These are phyloP conservation scores for Eristalis tenax DNA, from an alignment of 2,888 invertebrate species.

Conservation along the genomic window DNA sequence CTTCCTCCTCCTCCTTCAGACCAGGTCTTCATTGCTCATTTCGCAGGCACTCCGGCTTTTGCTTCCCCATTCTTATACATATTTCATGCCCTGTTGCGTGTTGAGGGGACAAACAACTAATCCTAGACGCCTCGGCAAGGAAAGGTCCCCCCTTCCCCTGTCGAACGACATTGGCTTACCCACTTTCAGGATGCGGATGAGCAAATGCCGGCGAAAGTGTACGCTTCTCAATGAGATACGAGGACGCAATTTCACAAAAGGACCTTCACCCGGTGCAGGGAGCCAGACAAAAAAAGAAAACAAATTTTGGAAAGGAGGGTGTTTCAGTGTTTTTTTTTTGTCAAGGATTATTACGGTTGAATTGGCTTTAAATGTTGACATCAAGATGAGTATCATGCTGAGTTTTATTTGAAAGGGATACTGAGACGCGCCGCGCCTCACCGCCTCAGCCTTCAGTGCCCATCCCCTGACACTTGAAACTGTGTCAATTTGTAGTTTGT, in stretches of 20 bases:
- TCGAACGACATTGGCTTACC: conserved; percentile 6
- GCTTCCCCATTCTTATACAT: conserved; percentile 4
- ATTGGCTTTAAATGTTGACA: conserved; percentile 53
- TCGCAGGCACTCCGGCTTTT: conserved; percentile 3
- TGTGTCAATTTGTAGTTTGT: conserved; percentile 57
- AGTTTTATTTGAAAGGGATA: conserved; percentile 26
- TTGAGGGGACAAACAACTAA: neutral
- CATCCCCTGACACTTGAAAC: conserved; percentile 39
- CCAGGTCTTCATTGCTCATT: conserved; percentile 19
- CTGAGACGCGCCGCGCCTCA: neutral
- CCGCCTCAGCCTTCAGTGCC: neutral
- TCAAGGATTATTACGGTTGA: conserved; percentile 62
- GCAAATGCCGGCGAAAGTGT: conserved; percentile 14
- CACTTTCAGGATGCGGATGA: conserved; percentile 8
- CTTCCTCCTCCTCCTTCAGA: neutral
- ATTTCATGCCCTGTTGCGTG: conserved; percentile 55
- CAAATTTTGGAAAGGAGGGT: conserved; percentile 27
- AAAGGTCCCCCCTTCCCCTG: conserved; percentile 1
- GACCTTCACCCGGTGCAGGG: neutral
- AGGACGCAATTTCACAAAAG: conserved; percentile 21
- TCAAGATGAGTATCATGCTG: conserved; percentile 50
- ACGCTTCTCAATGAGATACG: conserved; percentile 6
- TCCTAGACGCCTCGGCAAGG: neutral
- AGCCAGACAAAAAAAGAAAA: neutral
- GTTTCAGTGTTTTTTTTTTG: conserved; percentile 27